phyloP scores from a whole-genome alignment of 2,888 invertebrate species.

The Napeogenes inachia region DNA sequence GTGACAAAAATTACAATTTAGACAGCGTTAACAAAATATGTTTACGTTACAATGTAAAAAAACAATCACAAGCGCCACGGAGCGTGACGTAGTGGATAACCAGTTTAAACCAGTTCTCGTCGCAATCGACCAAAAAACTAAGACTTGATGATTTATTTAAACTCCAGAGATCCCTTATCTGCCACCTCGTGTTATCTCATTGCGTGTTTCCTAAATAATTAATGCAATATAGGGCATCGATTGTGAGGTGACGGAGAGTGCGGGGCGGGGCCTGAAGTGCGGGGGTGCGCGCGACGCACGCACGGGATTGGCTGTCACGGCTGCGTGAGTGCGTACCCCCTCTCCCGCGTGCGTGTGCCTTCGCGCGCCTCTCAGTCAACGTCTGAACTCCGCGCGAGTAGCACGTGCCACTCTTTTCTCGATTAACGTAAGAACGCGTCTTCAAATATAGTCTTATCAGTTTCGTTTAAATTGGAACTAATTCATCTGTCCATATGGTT shows the following conservation, averaged over 20 bases:
- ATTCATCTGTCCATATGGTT: constrained; percentile 85
- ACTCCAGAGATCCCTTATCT: constrained; percentile 71
- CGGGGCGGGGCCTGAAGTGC: constrained; percentile 59
- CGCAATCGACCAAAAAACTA: constrained; percentile 35
- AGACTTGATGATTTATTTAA: constrained; percentile 67
- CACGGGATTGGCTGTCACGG: constrained; percentile 72
- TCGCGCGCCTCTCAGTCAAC: constrained; percentile 65
- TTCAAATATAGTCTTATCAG: constrained; percentile 41
- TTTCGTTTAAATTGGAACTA: constrained; percentile 61
- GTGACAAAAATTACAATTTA: not conserved
- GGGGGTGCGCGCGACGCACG: constrained; percentile 76
- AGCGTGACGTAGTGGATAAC: constrained; percentile 27
- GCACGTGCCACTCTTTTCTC: constrained; percentile 48
- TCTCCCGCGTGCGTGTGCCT: constrained; percentile 68
- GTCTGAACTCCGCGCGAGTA: constrained; percentile 53
- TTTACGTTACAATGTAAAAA: constrained; percentile 30
- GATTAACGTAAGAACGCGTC: constrained; percentile 58
- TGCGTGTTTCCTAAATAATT: constrained; percentile 79
- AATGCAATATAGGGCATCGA: constrained; percentile 79
- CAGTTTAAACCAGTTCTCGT: constrained; percentile 11
- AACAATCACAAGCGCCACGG: constrained; percentile 35
- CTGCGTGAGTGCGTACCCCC: constrained; percentile 76
- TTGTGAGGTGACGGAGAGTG: constrained; percentile 73
- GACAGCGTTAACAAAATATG: constrained; percentile 20
- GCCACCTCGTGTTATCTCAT: constrained; percentile 77